Percentiles rank a stretch among this genome's conserved stretches.
Conservation (phyloP, 2,113 vertebrate genomes). For the Aptenodytes patagonicus region DNA sequence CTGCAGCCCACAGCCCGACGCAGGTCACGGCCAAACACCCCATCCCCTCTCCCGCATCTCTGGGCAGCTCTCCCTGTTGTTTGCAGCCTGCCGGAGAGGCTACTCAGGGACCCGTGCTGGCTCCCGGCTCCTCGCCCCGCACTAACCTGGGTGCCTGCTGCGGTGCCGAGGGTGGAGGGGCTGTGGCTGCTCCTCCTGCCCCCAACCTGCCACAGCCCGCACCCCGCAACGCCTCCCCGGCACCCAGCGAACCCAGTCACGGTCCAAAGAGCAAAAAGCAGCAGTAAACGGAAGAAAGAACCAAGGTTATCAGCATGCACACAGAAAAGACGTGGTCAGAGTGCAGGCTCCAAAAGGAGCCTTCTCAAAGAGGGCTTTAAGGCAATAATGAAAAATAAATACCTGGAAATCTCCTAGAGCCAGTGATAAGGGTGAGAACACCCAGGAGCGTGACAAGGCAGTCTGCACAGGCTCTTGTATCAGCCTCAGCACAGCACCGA, state of each 20-base stretch:
- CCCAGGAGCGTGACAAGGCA: rapidly evolving
- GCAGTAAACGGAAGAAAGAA: not conserved
- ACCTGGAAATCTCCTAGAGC: not conserved
- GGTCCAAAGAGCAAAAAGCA: not conserved
- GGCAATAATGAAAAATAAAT: not conserved
- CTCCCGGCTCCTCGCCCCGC: not conserved
- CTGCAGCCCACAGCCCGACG: rapidly evolving
- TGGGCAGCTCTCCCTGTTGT: not conserved
- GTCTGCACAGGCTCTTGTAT: not conserved
- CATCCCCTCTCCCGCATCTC: not conserved
- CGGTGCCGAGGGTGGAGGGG: not conserved
- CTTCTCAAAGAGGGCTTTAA: not conserved
- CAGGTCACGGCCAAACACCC: not conserved
- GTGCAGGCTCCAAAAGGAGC: not conserved
- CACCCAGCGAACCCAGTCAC: too few relatives aligned
- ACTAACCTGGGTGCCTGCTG: not conserved
- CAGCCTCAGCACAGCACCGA: not conserved
- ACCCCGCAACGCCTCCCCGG: not conserved
- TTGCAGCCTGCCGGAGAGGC: not conserved
- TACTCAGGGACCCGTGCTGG: rapidly evolving
- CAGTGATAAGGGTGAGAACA: not conserved
- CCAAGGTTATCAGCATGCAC: not conserved
- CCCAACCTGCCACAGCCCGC: not conserved
- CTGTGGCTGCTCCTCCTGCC: not conserved
- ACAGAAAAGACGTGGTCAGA: not conserved